phyloP scores from a whole-genome alignment of 2,888 invertebrate species.

The Cheilosia variabilis region DNA sequence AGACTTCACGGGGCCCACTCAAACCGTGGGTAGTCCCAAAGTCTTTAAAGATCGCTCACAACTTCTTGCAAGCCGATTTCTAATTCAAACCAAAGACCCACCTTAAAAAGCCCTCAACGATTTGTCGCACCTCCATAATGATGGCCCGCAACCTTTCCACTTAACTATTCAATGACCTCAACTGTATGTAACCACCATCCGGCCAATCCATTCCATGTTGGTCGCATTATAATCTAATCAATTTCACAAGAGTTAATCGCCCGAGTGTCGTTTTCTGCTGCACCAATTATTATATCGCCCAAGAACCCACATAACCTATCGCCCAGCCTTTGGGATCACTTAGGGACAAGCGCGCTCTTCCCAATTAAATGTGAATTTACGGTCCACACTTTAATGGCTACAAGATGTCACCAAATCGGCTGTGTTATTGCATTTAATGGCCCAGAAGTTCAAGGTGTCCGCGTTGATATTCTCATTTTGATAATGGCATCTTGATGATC shows the following conservation, averaged over 20 bases:
- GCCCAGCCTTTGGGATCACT: constrained; percentile 7
- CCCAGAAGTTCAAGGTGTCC: constrained; percentile 53
- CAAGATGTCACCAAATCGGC: constrained; percentile 55
- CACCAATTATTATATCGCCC: constrained; percentile 30
- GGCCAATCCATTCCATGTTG: background rate
- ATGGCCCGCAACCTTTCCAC: background rate
- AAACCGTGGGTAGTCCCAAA: too few species aligned
- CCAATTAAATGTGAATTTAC: constrained; percentile 61
- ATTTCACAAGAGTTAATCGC: constrained; percentile 27
- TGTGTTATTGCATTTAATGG: constrained; percentile 58
- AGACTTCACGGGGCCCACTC: too few species aligned
- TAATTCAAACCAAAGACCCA: too few species aligned
- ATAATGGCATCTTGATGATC: constrained; percentile 69
- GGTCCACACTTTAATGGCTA: constrained; percentile 34
- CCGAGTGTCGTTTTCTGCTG: constrained; percentile 13
- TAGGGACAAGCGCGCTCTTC: constrained; percentile 5
- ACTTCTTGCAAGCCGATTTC: too few species aligned
- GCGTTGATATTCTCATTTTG: constrained; percentile 29
- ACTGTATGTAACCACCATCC: background rate
- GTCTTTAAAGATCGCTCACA: too few species aligned
- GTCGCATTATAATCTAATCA: constrained; percentile 20
- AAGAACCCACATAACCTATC: constrained; percentile 36
- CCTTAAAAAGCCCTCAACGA: too few species aligned
- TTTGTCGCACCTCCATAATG: background rate
- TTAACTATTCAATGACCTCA: constrained; percentile 3